Evolutionary conservation across 2,113 vertebrate species (phyloP), one percentile per base, ranked within the genome.

Genomic region (Desmodus rotundus): DNA sequence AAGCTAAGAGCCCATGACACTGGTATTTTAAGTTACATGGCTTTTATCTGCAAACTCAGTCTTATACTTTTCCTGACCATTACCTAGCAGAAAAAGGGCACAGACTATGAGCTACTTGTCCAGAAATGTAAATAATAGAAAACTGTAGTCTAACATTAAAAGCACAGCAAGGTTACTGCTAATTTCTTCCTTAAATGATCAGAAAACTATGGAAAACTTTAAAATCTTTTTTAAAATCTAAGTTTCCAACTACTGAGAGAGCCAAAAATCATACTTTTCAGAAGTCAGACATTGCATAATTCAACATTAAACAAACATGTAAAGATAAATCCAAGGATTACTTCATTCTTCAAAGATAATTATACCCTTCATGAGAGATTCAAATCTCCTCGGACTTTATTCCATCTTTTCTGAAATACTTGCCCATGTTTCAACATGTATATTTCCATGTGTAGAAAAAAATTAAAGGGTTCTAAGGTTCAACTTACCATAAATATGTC

Each of bases 401-500:
- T 28, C 7, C 36, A 54, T 8, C 63, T 96, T 89, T 93, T 93
- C 73, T 94, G 52, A 89, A 90, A 65, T 92, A 94, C 58, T 12
- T 93, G 63, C 36, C 74, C 85, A 83, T 19, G 38, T 22, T 43
- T 88, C 70, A 72, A 76, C 74, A 77, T 41, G 24, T 4, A 63
- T 9, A 81, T 41, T 91, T 76, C 72, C 19, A 77, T 95, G 17
- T 52, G 12, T 45, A 87, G 61, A 41, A 89, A 92, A 89, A 94
- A 72, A 94, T n/a, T 50, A 88, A 86, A 56, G 17, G 0, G 31
- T 89, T 84, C 50, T 67, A 94, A 56, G 54, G 26, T 41, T 89
- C 38, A 72, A 99, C 99, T 99, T 98, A 99, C 99, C 99, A 96
- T 99, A 99, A 96, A 99, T 98, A 95, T 99, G 99, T 97, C 99